Evolutionary conservation across 2,113 vertebrate species (phyloP), one percentile per base, ranked within the genome.

Genomic region (Eulemur rufifrons): DNA sequence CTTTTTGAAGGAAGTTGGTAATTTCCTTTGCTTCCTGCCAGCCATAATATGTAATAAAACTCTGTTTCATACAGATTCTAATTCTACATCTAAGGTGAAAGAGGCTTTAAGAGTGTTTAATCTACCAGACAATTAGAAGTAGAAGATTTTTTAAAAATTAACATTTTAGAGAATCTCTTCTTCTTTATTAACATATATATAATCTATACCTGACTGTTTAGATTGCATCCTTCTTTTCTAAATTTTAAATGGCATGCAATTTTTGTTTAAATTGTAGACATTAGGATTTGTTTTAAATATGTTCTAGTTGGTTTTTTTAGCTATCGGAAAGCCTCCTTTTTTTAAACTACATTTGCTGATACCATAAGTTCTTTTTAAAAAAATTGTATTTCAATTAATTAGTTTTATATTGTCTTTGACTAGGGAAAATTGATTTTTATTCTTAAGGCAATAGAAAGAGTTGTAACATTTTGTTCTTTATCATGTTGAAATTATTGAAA

Each of bases 381-480:
- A 21, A 93, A 91, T 29, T 52, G 10, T 90, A 87, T 82, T 94
- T 95, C 80, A 87, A 61, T 95, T 97, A 93, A 95, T 97, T 87
- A 80, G 23, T 86, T 83, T 82, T 85, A 95, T 69, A 71, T 86
- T 95, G 25, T 85, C 66, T 86, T 80, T 95, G 76, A 56, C 20
- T 69, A 89, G 52, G 52, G n/a, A 5, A 93, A 95, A 95, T 90
- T 66, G 42, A 95, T 76, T 87, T 96, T 94, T 92, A 95, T 85
- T 85, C 56, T 84, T 77, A 95, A 91, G 45, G 64, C 32, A 90
- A 77, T 92, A 87, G 94, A 92, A 90, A 95, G 6, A 84, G 45
- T 64, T 92, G 37, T 92, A 92, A 81, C 29, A 11, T 84, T 95
- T 85, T 98, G 92, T 87, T 94, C 74, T 76, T 77, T 56, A 87